phyloP scores from a whole-genome alignment of 2,888 invertebrate species.

The Athripsodes cinereus region DNA sequence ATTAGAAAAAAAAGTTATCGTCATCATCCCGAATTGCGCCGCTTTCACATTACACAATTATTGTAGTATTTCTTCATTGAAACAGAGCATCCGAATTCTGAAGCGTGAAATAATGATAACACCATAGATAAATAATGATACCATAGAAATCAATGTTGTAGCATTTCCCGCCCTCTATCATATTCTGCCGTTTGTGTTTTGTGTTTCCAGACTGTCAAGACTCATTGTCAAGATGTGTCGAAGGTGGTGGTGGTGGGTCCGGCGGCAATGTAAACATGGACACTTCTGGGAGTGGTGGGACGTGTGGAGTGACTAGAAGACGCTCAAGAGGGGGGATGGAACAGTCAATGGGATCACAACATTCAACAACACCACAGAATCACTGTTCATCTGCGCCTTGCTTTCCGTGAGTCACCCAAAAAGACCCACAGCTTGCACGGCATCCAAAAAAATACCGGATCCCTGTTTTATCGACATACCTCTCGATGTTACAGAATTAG shows the following conservation, averaged over 20 bases:
- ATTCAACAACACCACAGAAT: neutral
- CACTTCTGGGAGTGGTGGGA: conserved; percentile 14
- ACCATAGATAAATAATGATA: too few relatives aligned
- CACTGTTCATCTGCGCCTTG: conserved; percentile 39
- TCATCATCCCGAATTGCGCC: too few relatives aligned
- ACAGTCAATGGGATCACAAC: neutral
- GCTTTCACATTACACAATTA: too few relatives aligned
- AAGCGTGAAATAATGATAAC: too few relatives aligned
- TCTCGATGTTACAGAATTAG: neutral
- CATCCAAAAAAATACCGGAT: conserved; percentile 8
- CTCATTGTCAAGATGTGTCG: conserved; percentile 11
- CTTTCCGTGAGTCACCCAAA: conserved; percentile 36
- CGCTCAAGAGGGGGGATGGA: conserved; percentile 1
- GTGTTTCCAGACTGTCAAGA: conserved; percentile 26
- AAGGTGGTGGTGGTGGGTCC: conserved; percentile 19
- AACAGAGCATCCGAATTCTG: too few relatives aligned
- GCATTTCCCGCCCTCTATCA: conserved; percentile 12
- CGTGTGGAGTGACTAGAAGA: conserved; percentile 10
- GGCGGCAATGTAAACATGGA: conserved; percentile 28
- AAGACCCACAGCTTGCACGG: conserved; percentile 16
- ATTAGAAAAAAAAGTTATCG: too few relatives aligned
- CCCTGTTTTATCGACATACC: conserved; percentile 13
- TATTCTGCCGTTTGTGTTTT: conserved; percentile 17
- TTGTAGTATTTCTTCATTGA: too few relatives aligned
- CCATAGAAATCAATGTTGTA: too few relatives aligned